Evolutionary conservation across 2,888 invertebrate species (phyloP).

Genomic region (Cephus pulcher): DNA sequence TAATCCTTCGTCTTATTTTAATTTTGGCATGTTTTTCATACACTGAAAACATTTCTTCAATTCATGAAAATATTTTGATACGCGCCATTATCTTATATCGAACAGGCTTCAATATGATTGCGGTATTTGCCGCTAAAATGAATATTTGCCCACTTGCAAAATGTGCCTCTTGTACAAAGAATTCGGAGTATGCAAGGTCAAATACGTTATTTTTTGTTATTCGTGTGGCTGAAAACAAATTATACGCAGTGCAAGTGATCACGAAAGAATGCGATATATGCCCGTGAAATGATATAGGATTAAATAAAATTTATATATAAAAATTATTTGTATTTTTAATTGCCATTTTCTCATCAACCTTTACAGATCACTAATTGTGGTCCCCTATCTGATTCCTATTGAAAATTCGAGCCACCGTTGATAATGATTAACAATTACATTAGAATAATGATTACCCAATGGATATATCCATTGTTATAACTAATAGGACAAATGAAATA

Average conservation of each 20-base stretch:
- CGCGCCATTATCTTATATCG: neutral
- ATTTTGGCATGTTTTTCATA: neutral
- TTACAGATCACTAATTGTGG: neutral
- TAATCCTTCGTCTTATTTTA: neutral
- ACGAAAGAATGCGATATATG: neutral
- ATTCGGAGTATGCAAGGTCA: neutral
- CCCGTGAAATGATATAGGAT: neutral
- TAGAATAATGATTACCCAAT: neutral
- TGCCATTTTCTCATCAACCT: neutral
- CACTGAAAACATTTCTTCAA: neutral
- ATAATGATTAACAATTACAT: neutral
- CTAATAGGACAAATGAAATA: neutral
- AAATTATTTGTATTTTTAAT: neutral
- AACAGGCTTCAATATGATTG: neutral
- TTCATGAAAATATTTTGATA: neutral
- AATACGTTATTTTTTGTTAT: neutral
- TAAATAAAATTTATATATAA: neutral
- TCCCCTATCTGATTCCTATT: neutral
- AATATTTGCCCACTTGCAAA: neutral
- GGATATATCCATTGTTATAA: neutral
- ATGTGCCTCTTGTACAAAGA: neutral
- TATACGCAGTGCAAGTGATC: neutral
- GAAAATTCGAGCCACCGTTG: neutral
- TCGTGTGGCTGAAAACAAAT: neutral
- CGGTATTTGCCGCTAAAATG: neutral